Percentiles rank a stretch among this genome's conserved stretches.
Conservation (phyloP, 2,888 invertebrate genomes). For the Trissolcus brochymenae region DNA sequence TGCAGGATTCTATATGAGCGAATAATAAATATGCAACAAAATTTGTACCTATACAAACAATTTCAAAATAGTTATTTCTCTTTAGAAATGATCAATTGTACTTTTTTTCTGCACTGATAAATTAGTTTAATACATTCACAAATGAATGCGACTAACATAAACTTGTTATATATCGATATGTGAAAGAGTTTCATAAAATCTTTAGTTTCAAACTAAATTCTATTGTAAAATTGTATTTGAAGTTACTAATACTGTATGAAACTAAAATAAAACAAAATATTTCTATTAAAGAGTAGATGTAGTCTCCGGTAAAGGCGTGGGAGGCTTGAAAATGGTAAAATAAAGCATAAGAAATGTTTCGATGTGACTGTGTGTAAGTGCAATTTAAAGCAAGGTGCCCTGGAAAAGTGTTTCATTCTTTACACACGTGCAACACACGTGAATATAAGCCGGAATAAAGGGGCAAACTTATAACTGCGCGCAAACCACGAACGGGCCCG, state of each 20-base stretch:
- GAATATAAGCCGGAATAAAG: conserved; percentile 65
- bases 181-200: neutral
- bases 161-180: neutral
- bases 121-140: neutral
- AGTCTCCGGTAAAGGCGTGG: conserved; percentile 30
- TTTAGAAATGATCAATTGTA: no score
- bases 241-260: neutral
- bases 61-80: no score
- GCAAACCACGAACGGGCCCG: conserved; percentile 53
- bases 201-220: neutral
- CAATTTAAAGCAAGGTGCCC: conserved; percentile 49
- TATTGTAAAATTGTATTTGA: neutral
- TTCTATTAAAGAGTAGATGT: conserved; percentile 20
- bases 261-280: conserved; percentile 14
- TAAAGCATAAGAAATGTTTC: conserved; percentile 48
- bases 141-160: neutral
- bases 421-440: conserved; percentile 59
- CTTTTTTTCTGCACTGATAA: neutral
- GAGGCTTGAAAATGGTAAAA: conserved; percentile 47
- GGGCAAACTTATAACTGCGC: conserved; percentile 65
- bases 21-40: no score
- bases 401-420: conserved; percentile 60
- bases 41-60: no score
- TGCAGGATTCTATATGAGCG: no score
- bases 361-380: conserved; percentile 38